Base-by-base conservation (phyloP, 1,140 invertebrate genomes). In the Harpegnathos saltator region DNA sequence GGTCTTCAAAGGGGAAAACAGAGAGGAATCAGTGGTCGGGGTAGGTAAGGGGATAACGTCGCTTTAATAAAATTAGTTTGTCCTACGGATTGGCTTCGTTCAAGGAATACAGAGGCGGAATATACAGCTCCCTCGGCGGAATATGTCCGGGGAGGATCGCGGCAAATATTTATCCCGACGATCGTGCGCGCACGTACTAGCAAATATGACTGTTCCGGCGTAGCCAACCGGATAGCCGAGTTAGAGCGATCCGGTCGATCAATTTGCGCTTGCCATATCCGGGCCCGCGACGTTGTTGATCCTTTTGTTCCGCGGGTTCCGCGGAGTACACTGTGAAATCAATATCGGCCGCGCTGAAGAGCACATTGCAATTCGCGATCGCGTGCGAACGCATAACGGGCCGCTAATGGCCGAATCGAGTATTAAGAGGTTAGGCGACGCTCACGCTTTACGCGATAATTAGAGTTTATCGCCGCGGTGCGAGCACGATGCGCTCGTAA, bases 31-130 rank as follows among this genome's bases (percentile, higher is more conserved):
- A 58, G 58, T 58, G 17, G 54, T 19, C 80, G 73, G 29, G 38
- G n/a, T n/a, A n/a, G n/a, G n/a, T n/a, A n/a, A n/a, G n/a, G n/a
- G n/a, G n/a, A n/a, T 65, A 71, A 72, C 83, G 84, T 89, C 89
- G 85, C 90, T 91, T 91, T 92, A 91, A 87, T 87, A 87, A 91
- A 92, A 92, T 92, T 92, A 91, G 88, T 91, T 92, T 90, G 85
- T 90, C 85, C 83, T 85, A 80, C 29, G 84, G 87, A 85, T 80
- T 84, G 56, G 29, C 69, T 74, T 74, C 17, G 69, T 29, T 82
- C 69, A 68, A 71, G 59, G 48, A 59, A 83, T 33, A 83, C 22
- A 26, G 56, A 50, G 66, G 58, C 61, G 54, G n/a, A n/a, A n/a
- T n/a, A n/a, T 29, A 14, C 14, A 11, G 14, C 15, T 48, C 29